Conservation (phyloP, 2,888 invertebrate species). For the Leptura quadrifasciata region DNA sequence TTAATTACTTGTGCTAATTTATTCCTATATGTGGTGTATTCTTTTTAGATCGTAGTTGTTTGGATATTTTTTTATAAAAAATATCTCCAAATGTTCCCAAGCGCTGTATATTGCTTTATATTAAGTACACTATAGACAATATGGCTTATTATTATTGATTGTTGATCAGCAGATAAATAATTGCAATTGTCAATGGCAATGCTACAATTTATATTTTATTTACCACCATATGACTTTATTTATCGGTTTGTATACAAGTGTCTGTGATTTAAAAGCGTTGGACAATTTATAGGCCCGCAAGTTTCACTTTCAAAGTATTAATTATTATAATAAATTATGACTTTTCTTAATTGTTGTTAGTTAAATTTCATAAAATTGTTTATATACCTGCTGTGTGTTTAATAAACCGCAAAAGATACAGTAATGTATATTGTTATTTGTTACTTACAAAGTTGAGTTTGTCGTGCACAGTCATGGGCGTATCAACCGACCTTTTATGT, state of each 20-base stretch:
- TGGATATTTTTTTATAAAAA: too few relatives aligned
- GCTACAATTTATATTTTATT: slow-evolving; percentile 25
- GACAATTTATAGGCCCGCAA: slow-evolving; percentile 53
- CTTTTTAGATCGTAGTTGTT: too few relatives aligned
- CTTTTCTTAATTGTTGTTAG: slow-evolving; percentile 45
- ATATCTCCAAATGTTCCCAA: too few relatives aligned
- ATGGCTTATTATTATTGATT: slow-evolving; percentile 21
- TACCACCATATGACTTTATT: slow-evolving; percentile 19
- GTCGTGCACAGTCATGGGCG: slow-evolving; percentile 37
- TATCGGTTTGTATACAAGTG: slow-evolving; percentile 23
- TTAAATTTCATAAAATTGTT: slow-evolving; percentile 40
- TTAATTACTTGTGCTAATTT: too few relatives aligned
- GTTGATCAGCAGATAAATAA: slow-evolving; percentile 24
- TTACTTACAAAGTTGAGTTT: slow-evolving; percentile 22
- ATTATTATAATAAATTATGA: slow-evolving; percentile 54
- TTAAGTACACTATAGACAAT: not conserved
- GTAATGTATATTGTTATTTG: slow-evolving; percentile 16
- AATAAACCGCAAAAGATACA: slow-evolving; percentile 38
- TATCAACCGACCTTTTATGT: slow-evolving; percentile 38
- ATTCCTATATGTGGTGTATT: too few relatives aligned
- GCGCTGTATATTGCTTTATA: not conserved
- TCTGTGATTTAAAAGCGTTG: slow-evolving; percentile 45
- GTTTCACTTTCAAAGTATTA: slow-evolving; percentile 58
- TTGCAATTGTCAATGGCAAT: slow-evolving; percentile 27
- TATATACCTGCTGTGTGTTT: slow-evolving; percentile 35